These are phyloP conservation scores for Cliona cf. orientalis DNA, from an alignment of 37 sponge, comb jelly and placozoan genomes.

Conservation along the genomic window DNA sequence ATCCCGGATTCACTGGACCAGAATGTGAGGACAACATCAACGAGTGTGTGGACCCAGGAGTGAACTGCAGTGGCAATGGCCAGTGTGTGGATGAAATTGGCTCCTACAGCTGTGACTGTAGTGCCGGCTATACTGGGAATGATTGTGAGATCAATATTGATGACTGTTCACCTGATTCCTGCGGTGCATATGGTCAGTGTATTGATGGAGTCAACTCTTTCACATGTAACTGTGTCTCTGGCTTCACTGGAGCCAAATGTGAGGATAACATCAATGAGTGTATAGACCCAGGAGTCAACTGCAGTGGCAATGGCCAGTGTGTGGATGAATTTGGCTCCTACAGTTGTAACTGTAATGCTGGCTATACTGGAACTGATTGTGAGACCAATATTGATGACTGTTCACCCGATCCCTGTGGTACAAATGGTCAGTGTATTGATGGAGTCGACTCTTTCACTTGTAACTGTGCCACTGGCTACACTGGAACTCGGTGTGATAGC, in stretches of 20 bases:
- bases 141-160: conserved; percentile 10
- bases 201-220: background rate
- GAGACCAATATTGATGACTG: background rate
- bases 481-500: background rate
- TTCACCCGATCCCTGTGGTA: background rate
- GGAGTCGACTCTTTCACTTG: background rate
- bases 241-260: background rate
- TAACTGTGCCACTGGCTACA: background rate
- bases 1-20: background rate
- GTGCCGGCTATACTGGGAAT: conserved; percentile 9
- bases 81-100: background rate
- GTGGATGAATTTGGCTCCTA: background rate
- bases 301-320: background rate
- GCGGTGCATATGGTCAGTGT: background rate
- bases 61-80: conserved; percentile 10
- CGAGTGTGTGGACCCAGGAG: background rate
- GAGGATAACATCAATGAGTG: conserved; percentile 12
- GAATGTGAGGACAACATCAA: background rate
- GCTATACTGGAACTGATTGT: background rate
- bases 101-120: conserved; percentile 19
- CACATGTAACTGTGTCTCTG: background rate
- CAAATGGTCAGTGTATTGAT: background rate
- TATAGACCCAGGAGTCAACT: background rate
- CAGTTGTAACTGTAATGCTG: conserved; percentile 11
- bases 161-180: background rate